Percentiles rank a stretch among this genome's conserved stretches.
phyloP scores from a whole-genome alignment of 2,888 invertebrate genomes.

The Coremacera marginata region DNA sequence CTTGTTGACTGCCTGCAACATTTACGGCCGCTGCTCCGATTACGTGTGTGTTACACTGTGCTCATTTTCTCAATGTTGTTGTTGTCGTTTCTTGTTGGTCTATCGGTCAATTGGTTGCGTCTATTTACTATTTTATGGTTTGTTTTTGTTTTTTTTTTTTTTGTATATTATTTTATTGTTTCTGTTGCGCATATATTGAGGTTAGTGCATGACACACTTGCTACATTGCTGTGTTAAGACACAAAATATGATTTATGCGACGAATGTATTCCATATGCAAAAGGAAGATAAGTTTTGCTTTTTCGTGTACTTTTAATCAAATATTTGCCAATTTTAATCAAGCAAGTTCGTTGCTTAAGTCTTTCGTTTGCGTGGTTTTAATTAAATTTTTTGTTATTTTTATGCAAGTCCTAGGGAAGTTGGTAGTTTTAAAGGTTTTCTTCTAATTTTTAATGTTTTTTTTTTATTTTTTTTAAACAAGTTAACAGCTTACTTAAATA shows the following conservation, averaged over 20 bases:
- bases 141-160: too few species aligned
- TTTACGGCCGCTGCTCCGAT: slow-evolving; percentile 22
- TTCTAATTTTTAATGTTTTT: too few species aligned
- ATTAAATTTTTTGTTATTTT: not conserved
- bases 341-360: slow-evolving; percentile 23
- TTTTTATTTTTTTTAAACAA: too few species aligned
- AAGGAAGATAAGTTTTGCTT: not conserved
- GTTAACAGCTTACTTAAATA: too few species aligned
- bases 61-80: slow-evolving; percentile 24
- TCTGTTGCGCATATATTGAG: not conserved
- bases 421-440: too few species aligned
- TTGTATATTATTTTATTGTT: too few species aligned
- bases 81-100: slow-evolving; percentile 12
- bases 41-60: slow-evolving; percentile 27
- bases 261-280: not conserved
- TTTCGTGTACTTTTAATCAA: not conserved
- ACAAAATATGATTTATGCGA: slow-evolving; percentile 11
- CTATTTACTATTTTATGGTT: slow-evolving; percentile 14
- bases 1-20: not conserved
- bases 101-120: too few species aligned
- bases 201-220: slow-evolving; percentile 4
- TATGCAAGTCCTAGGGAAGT: not conserved
- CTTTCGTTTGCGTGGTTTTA: not conserved
- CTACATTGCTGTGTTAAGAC: slow-evolving; percentile 42
- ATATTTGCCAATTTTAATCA: not conserved